phyloP scores from a whole-genome alignment of 1,140 invertebrate species.

The Nasonia vitripennis region DNA sequence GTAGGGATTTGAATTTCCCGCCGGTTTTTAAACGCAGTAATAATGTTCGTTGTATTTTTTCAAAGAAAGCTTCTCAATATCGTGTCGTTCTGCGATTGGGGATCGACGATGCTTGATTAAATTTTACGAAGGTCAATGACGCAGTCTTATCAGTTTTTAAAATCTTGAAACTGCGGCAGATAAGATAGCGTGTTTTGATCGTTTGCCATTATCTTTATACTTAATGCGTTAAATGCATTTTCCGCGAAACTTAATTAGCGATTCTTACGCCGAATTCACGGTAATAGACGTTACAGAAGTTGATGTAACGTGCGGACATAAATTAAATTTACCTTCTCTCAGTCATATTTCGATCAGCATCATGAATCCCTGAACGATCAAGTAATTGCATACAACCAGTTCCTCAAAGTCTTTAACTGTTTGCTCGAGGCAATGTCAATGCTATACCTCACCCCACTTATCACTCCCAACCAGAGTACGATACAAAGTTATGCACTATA shows the following conservation, averaged over 20 bases:
- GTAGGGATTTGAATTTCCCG: not conserved
- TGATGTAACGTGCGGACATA: too few species aligned
- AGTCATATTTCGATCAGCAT: not conserved
- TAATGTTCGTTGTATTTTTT: too few species aligned
- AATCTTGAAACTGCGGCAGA: not conserved
- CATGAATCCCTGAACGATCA: not conserved
- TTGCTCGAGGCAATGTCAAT: too few species aligned
- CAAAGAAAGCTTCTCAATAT: too few species aligned
- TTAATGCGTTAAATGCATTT: not conserved
- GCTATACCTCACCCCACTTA: not conserved
- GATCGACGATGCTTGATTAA: not conserved
- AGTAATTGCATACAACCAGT: too few species aligned
- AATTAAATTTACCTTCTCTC: not conserved
- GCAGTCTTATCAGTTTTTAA: not conserved
- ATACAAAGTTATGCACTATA: too few species aligned
- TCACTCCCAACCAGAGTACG: too few species aligned
- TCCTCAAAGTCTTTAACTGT: too few species aligned
- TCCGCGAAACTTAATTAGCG: not conserved
- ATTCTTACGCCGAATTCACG: not conserved
- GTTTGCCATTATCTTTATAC: not conserved
- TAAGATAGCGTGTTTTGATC: not conserved
- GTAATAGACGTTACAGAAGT: too few species aligned
- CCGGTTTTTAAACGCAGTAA: not conserved
- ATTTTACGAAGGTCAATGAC: not conserved
- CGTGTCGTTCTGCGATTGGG: not conserved